Conservation (phyloP, 2,888 invertebrate species). For the Deilephila elpenor region DNA sequence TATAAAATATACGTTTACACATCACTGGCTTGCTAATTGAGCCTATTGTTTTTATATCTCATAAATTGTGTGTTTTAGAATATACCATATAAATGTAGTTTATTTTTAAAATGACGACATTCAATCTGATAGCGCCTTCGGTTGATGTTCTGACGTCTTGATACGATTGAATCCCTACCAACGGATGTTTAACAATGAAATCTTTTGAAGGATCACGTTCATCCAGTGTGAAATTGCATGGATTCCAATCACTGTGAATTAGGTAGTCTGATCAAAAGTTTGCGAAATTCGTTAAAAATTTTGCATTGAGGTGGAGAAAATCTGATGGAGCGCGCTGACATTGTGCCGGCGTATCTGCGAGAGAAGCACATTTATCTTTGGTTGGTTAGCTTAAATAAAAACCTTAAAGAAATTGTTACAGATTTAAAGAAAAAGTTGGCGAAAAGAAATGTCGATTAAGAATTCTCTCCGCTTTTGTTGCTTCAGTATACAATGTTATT, state of each 20-base stretch:
- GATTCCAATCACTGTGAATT: slow-evolving; percentile 55
- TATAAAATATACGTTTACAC: neutral
- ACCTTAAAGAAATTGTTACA: slow-evolving; percentile 20
- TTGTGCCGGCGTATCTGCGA: slow-evolving; percentile 19
- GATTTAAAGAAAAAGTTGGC: slow-evolving; percentile 17
- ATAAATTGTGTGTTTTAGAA: no score
- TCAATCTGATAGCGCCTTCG: neutral
- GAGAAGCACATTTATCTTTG: slow-evolving; percentile 20
- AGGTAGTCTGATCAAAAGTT: slow-evolving; percentile 47
- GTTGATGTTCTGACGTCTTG: neutral
- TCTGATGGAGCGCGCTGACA: slow-evolving; percentile 30
- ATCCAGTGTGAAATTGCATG: slow-evolving; percentile 61
- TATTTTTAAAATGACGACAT: neutral
- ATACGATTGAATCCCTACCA: slow-evolving; percentile 33
- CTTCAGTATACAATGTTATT: slow-evolving; percentile 1
- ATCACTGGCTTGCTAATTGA: neutral
- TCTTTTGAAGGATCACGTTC: slow-evolving; percentile 56
- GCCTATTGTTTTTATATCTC: neutral
- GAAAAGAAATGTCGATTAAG: slow-evolving; percentile 18
- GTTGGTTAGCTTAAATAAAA: slow-evolving; percentile 24
- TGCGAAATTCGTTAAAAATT: slow-evolving; percentile 47
- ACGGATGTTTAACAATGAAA: slow-evolving; percentile 52
- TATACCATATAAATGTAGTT: no score
- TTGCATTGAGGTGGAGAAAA: slow-evolving; percentile 36
- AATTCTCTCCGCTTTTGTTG: slow-evolving; percentile 20